Conservation (phyloP, 2,797 vertebrate genomes). For the Bucorvus abyssinicus region DNA sequence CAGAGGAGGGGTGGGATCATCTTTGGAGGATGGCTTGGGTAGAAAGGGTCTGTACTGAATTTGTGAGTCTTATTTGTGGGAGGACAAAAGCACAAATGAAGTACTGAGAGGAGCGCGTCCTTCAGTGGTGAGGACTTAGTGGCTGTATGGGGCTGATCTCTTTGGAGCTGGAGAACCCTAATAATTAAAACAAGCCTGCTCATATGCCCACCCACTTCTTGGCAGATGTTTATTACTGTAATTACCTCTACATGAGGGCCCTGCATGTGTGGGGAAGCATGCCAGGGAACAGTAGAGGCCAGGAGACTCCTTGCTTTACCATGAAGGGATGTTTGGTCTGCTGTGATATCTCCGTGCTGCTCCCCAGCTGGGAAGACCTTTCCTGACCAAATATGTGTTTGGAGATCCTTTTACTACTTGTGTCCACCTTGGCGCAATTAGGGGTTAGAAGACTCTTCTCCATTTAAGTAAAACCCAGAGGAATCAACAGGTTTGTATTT, state of each 20-base stretch:
- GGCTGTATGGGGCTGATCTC: background rate
- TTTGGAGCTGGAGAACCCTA: accelerated
- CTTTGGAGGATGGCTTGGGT: background rate
- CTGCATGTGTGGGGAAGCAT: accelerated
- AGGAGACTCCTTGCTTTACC: background rate
- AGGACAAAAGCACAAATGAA: background rate
- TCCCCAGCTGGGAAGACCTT: background rate
- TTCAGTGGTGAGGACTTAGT: accelerated
- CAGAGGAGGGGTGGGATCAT: background rate
- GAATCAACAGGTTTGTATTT: background rate
- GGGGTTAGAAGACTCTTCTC: background rate
- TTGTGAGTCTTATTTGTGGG: background rate
- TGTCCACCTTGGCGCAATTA: background rate
- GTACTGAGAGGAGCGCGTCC: background rate
- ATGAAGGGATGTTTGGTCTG: background rate
- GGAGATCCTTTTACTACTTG: background rate
- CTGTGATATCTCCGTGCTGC: background rate
- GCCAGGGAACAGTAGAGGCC: background rate
- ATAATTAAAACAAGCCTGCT: background rate
- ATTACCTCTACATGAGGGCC: background rate
- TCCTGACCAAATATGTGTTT: background rate
- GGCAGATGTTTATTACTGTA: background rate
- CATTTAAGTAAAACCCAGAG: background rate
- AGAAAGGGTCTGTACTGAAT: background rate
- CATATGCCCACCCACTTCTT: background rate